Percentiles rank a stretch among this genome's conserved stretches.
phyloP scores from a whole-genome alignment of 2,888 invertebrate species.

The Acrocera orbiculus region DNA sequence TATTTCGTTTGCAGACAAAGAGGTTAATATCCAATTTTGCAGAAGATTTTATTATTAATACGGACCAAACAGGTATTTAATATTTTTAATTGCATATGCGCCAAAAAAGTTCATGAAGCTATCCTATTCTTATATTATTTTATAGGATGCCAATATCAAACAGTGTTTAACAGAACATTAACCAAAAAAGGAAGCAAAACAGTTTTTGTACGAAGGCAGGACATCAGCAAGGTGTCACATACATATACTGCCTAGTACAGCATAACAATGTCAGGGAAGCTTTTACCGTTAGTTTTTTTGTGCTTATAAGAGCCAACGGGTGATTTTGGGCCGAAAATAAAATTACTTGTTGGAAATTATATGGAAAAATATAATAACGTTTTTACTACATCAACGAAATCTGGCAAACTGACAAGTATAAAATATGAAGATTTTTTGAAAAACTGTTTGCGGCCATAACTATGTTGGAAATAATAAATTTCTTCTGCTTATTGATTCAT shows the following conservation, averaged over 20 bases:
- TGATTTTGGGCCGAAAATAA: not conserved
- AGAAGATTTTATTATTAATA: not conserved
- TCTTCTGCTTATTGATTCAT: too few species aligned
- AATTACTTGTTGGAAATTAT: not conserved
- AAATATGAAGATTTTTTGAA: too few species aligned
- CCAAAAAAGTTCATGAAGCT: too few species aligned
- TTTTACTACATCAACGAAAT: too few species aligned
- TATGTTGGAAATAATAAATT: too few species aligned
- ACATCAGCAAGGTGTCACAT: not conserved
- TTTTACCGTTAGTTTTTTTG: not conserved
- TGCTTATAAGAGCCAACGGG: constrained; percentile 2
- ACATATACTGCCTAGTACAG: not conserved
- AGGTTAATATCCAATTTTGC: not conserved
- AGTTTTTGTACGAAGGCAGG: not conserved
- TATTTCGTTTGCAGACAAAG: not conserved
- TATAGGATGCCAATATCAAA: constrained; percentile 1
- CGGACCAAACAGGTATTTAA: not conserved
- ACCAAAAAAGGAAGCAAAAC: not conserved
- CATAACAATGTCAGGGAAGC: not conserved
- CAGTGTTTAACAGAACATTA: not conserved
- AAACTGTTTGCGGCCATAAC: too few species aligned
- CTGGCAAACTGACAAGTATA: too few species aligned
- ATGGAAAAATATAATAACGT: constrained; percentile 4
- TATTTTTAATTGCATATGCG: too few species aligned
- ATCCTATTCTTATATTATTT: constrained; percentile 1